Evolutionary conservation across 2,888 invertebrate genomes (phyloP), one percentile per base, ranked within the genome.

Genomic region (Hyppa rectilinea): DNA sequence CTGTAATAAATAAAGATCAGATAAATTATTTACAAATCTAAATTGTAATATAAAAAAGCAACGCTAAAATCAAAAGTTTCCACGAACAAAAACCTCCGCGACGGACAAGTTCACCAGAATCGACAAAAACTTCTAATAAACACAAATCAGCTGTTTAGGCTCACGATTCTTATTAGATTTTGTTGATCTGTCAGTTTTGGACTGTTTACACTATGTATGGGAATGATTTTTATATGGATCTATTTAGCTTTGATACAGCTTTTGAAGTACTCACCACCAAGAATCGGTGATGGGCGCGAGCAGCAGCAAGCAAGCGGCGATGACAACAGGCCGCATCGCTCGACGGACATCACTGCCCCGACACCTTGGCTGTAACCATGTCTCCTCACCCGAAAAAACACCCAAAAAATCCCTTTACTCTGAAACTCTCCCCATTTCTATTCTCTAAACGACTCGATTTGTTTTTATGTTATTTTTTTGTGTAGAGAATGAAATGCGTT

Each of bases 221-320:
- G 6, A 40, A 40, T 55, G 26, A 65, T 55, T 62, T 71, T 75
- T 78, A 69, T 62, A 65, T 36, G 45, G 6, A 36, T 52, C 5
- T 20, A 47, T 72, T 65, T 36, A 49, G 26, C 63, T 74, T 52
- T 58, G 1, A 53, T 43, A 60, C 55, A 73, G 66, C 56, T 79
- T 55, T 74, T 40, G 58, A 67, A 40, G 72, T 91, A 98, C 98
- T 97, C 96, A 98, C 98, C 98, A 98, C 97, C 98, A 98, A 93
- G 98, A 97, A 94, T 97, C 98, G 94, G 98, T 97, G 96, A 98
- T 97, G 96, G 98, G 98, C 97, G 97, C 98, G 96, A 98, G 97
- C 96, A 98, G 97, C 96, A 98, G 97, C 93, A 98, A 97, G 96
- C 97, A 98, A 93, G 98, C 97, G 96, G 97, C 97, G 96, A 98